Percentiles rank a stretch among this genome's conserved stretches.
phyloP scores from a whole-genome alignment of 2,113 vertebrate species.

The Rhea pennata region DNA sequence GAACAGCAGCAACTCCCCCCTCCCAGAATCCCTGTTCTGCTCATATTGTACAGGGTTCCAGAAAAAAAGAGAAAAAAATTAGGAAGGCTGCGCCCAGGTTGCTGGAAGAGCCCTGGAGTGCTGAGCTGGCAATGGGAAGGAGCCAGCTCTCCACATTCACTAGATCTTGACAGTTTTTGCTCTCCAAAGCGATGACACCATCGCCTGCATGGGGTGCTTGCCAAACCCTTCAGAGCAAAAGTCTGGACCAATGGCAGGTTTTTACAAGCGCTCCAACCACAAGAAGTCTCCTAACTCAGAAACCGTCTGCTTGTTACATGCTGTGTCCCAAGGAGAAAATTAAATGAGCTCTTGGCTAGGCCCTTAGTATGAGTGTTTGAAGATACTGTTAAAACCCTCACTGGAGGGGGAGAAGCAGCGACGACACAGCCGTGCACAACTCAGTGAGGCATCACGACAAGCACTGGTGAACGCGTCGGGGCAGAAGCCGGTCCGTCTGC shows the following conservation, averaged over 20 bases:
- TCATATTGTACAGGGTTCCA: background rate
- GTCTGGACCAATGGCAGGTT: background rate
- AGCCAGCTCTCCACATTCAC: background rate
- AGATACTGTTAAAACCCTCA: background rate
- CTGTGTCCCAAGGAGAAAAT: fast-evolving
- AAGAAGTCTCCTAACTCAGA: background rate
- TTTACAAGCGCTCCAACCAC: background rate
- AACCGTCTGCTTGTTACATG: background rate
- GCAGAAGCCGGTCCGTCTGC: background rate
- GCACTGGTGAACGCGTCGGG: fast-evolving
- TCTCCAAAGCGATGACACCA: background rate
- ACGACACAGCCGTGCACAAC: fast-evolving
- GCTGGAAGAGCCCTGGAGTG: background rate
- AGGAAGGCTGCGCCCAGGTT: background rate
- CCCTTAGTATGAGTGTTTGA: fast-evolving
- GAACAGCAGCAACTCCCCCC: background rate
- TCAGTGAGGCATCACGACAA: fast-evolving
- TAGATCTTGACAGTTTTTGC: background rate
- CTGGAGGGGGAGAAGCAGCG: background rate
- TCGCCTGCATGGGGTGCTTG: background rate
- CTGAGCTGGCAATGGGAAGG: slow-evolving; percentile 2
- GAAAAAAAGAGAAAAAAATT: background rate
- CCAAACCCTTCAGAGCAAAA: background rate
- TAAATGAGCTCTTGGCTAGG: fast-evolving
- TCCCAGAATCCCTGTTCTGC: background rate